These are phyloP conservation scores for Baryphthengus martii DNA, from an alignment of 2,113 vertebrate genomes.

Conservation along the genomic window DNA sequence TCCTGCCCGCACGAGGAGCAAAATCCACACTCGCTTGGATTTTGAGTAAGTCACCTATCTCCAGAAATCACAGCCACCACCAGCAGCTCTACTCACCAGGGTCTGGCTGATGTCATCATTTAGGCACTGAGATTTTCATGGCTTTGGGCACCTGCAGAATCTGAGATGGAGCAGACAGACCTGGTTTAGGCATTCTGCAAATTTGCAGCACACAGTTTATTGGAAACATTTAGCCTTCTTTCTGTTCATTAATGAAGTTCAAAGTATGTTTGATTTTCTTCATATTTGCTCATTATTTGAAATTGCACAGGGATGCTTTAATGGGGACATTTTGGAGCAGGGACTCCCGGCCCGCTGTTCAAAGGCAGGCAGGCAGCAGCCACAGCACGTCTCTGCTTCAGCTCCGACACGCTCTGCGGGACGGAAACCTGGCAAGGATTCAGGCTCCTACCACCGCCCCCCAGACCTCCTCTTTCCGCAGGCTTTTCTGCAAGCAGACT, in stretches of 20 bases:
- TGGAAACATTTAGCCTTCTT: slow-evolving; percentile 14
- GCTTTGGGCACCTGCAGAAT: neutral
- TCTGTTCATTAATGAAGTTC: slow-evolving; percentile 12
- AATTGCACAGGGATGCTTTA: neutral
- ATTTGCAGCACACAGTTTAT: neutral
- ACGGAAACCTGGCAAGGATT: slow-evolving; percentile 16
- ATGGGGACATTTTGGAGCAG: neutral
- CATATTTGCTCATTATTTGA: slow-evolving; percentile 20
- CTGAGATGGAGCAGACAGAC: neutral
- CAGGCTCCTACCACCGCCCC: neutral
- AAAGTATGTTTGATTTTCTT: slow-evolving; percentile 39
- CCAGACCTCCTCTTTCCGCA: neutral
- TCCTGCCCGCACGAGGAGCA: fast-evolving
- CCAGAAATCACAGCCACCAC: neutral
- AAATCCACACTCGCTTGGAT: fast-evolving
- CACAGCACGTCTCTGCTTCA: neutral
- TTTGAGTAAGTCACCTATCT: neutral
- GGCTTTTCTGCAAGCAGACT: neutral
- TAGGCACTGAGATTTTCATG: fast-evolving
- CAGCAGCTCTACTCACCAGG: neutral
- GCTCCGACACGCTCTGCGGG: neutral
- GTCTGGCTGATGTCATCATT: neutral
- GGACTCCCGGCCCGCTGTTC: neutral
- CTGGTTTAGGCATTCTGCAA: neutral
- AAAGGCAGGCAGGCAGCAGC: neutral